Base-by-base conservation (phyloP, 2,797 vertebrate genomes). In the Hippoglossus hippoglossus region DNA sequence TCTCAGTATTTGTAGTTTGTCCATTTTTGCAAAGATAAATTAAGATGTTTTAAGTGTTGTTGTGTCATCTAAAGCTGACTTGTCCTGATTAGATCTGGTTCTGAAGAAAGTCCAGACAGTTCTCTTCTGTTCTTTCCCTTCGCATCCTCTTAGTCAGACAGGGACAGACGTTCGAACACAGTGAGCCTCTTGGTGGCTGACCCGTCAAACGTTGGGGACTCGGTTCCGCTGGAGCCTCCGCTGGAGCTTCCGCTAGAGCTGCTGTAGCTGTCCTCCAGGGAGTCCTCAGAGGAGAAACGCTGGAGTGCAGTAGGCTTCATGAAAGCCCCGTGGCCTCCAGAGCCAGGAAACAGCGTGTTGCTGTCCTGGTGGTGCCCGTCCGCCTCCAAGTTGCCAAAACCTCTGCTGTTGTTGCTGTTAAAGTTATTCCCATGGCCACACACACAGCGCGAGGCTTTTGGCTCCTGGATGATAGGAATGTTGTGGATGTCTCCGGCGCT, bases 191-290 rank as follows among this genome's bases (percentile, higher is more conserved):
- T 93, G 86, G 63, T 83, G 73, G 87, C 82, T 0, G 89, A 82
- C 0, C 76, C 85, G 22, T 96, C 95, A 3, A 96, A 96, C 0
- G 93, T 94, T 0, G 95, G 95, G 0, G 96, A 96, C 71, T 96
- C 94, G 0, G 91, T 92, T n/a, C 96, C 94, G 6, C 96, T 96
- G 41, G 93, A 91, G 25, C 94, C 94, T 22, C 92, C 36, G 36
- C 36, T 39, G 36, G 36, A 39, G 18, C 44, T 16, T 46, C 44
- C 88, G 10, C 93, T 94, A 92, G 94, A 95, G 90, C 92, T 95
- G 90, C 95, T 95, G 92, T 95, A 95, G 88, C 94, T 95, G 71
- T 96, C 96, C 47, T 96, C 96, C 51, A 96, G 92, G 1, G 96
- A 96, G 82, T 94, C 95, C 61, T 95, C 93, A 0, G 95, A 96